Conservation (phyloP, 2,797 vertebrate genomes). For the Nannoperca obscura region DNA sequence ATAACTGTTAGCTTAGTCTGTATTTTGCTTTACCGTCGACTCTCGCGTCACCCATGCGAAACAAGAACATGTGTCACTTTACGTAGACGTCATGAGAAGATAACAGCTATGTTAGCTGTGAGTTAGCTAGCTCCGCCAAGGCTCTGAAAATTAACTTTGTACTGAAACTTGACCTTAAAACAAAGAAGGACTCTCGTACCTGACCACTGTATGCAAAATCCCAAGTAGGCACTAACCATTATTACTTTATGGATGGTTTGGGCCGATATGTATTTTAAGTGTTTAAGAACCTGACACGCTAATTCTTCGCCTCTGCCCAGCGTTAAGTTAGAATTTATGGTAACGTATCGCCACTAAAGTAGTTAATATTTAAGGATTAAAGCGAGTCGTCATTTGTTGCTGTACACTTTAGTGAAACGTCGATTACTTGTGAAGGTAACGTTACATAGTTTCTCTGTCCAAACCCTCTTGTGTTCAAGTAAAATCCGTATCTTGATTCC, state of each 20-base stretch:
- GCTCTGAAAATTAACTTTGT: not conserved
- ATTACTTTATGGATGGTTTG: not conserved
- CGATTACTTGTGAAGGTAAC: not conserved
- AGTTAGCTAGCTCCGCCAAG: not conserved
- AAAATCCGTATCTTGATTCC: not conserved
- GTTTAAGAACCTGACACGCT: not conserved
- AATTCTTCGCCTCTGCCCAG: not conserved
- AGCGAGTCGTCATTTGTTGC: not conserved
- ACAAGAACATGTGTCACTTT: not conserved
- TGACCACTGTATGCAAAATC: slow-evolving; percentile 65
- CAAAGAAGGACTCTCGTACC: slow-evolving; percentile 82
- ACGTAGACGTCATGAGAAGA: not conserved
- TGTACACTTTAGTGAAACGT: not conserved
- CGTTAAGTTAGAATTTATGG: not conserved
- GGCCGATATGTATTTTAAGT: not conserved
- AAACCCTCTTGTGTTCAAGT: not conserved
- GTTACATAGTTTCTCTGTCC: not conserved
- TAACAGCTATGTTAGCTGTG: not conserved
- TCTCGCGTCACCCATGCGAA: not conserved
- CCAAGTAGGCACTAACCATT: slow-evolving; percentile 55
- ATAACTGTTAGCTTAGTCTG: not conserved
- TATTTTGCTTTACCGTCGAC: not conserved
- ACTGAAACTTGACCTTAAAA: slow-evolving; percentile 81
- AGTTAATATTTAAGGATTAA: not conserved
- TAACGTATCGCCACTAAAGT: not conserved